Conservation (phyloP, 1,140 invertebrate genomes). For the Oedothorax gibbosus region DNA sequence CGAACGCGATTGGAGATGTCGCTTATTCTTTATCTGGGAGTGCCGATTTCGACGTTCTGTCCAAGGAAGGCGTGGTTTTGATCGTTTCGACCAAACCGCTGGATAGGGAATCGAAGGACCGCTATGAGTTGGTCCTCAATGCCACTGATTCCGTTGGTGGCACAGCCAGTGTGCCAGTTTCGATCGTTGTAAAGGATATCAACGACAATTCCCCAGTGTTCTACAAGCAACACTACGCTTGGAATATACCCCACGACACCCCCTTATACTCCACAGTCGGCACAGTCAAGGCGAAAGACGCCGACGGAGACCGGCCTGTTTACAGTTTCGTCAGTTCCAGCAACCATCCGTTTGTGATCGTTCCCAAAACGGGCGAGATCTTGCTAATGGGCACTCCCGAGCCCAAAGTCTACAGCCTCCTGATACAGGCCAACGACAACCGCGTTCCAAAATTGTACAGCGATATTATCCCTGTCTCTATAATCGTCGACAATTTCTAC, state of each 20-base stretch:
- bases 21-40: conserved; percentile 27
- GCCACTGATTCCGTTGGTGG: conserved; percentile 81
- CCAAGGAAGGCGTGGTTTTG: conserved; percentile 73
- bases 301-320: conserved; percentile 87
- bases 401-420: conserved; percentile 65
- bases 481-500: conserved; percentile 2
- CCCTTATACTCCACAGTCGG: conserved; percentile 82
- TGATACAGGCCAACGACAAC: conserved; percentile 85
- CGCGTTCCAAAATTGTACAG: conserved; percentile 74
- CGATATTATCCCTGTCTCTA: conserved; percentile 67
- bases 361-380: conserved; percentile 91
- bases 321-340: conserved; percentile 78
- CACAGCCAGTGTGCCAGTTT: conserved; percentile 78
- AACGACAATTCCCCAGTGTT: conserved; percentile 93
- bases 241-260: conserved; percentile 75
- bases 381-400: conserved; percentile 75
- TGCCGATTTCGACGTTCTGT: conserved; percentile 13
- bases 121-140: conserved; percentile 79
- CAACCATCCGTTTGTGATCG: conserved; percentile 83
- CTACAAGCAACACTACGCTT: conserved; percentile 80
- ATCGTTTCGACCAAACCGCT: conserved; percentile 79
- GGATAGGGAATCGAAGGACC: conserved; percentile 78
- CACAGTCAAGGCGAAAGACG: conserved; percentile 83
- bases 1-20: conserved; percentile 26
- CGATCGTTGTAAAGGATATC: conserved; percentile 78